Percentiles rank a stretch among this genome's conserved stretches.
phyloP scores from a whole-genome alignment of 2,797 vertebrate genomes.

The Passerculus sandwichensis region DNA sequence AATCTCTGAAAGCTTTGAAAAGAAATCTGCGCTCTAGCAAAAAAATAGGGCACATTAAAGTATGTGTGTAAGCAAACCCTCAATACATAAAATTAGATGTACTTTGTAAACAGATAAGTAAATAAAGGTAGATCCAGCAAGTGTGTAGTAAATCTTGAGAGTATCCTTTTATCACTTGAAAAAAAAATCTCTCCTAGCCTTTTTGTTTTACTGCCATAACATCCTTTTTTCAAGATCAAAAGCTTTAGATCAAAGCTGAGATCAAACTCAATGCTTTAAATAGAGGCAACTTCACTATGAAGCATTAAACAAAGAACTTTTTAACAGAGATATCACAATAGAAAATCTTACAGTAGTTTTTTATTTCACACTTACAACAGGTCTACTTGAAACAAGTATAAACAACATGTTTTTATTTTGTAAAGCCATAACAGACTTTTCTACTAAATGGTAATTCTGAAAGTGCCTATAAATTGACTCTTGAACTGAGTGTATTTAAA shows the following conservation, averaged over 20 bases:
- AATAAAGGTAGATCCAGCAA: conserved; percentile 5
- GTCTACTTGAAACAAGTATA: conserved; percentile 25
- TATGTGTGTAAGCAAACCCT: neutral
- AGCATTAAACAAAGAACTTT: conserved; percentile 67
- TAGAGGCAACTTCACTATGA: conserved; percentile 71
- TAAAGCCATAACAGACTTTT: conserved; percentile 41
- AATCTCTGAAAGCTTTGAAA: neutral
- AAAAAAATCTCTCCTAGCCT: conserved; percentile 34
- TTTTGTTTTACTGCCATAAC: conserved; percentile 73
- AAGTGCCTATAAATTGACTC: neutral
- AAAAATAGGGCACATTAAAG: neutral
- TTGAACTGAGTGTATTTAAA: neutral
- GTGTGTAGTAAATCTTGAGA: conserved; percentile 29
- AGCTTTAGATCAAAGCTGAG: conserved; percentile 81
- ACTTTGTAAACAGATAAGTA: conserved; percentile 13
- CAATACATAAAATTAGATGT: neutral
- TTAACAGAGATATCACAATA: conserved; percentile 60
- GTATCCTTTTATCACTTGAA: conserved; percentile 50
- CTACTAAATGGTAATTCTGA: neutral
- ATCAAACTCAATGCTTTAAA: conserved; percentile 78
- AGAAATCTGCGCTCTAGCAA: neutral
- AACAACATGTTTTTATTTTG: neutral
- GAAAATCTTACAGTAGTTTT: conserved; percentile 63
- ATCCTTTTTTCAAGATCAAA: conserved; percentile 82
- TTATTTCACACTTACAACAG: conserved; percentile 49